Evolutionary conservation across 64 coral and sea anemone genomes (phyloP).

Genomic region (Pocillopora damicornis): DNA sequence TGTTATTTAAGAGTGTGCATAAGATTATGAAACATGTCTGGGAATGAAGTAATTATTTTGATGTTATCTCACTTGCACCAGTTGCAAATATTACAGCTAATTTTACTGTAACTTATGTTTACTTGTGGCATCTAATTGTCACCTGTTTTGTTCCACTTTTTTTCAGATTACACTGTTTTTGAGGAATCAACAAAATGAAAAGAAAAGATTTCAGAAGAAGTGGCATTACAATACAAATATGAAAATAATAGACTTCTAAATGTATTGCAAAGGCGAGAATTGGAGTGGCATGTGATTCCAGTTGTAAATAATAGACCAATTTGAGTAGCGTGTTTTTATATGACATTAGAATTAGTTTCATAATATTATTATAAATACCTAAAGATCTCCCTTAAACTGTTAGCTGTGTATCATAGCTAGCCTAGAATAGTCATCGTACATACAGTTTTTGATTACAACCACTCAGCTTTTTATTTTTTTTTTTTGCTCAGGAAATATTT

Average conservation of each 20-base stretch:
- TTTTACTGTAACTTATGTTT: too few relatives aligned
- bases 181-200: slow-evolving; percentile 15
- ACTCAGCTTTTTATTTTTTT: too few relatives aligned
- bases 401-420: slow-evolving; percentile 49
- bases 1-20: too few relatives aligned
- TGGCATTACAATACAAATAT: background rate
- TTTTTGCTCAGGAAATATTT: background rate
- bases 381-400: background rate
- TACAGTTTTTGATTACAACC: slow-evolving; percentile 2
- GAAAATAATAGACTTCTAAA: slow-evolving; percentile 6
- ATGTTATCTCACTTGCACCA: too few relatives aligned
- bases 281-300: slow-evolving; percentile 19
- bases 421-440: background rate
- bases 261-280: background rate
- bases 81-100: too few relatives aligned
- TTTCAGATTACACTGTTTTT: slow-evolving; percentile 21
- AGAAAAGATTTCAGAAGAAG: slow-evolving; percentile 5
- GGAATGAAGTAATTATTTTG: too few relatives aligned
- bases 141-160: background rate
- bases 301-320: slow-evolving; percentile 32
- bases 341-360: slow-evolving; percentile 34
- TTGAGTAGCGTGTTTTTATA: slow-evolving; percentile 40
- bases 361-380: background rate
- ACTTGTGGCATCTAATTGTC: background rate
- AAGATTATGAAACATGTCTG: too few relatives aligned